phyloP scores from a whole-genome alignment of 2,113 vertebrate genomes.

The Cyanoderma ruficeps region DNA sequence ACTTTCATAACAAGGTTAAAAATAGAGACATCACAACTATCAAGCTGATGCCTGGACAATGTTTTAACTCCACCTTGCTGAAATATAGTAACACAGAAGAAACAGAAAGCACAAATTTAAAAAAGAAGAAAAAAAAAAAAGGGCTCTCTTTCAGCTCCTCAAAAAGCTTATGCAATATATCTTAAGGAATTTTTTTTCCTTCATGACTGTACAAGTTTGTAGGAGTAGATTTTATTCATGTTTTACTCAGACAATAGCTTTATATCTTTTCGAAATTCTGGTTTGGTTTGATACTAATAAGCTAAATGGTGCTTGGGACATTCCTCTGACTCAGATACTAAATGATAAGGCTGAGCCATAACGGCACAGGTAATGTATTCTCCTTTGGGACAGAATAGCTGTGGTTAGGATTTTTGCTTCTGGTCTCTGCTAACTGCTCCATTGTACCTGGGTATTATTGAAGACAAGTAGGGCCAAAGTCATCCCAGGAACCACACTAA shows the following conservation, averaged over 20 bases:
- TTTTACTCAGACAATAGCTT: background rate
- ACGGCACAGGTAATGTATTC: background rate
- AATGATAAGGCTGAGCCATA: background rate
- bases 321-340: background rate
- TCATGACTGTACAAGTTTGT: background rate
- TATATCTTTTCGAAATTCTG: background rate
- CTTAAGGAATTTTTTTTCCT: background rate
- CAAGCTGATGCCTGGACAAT: background rate
- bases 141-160: background rate
- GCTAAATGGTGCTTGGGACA: background rate
- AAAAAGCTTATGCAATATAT: background rate
- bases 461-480: background rate
- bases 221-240: background rate
- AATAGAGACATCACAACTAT: background rate
- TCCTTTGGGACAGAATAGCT: background rate
- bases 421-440: background rate
- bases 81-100: background rate
- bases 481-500: background rate
- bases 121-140: background rate
- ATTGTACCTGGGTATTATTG: background rate
- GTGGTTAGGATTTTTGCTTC: background rate
- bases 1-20: background rate
- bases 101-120: background rate
- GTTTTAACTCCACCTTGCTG: background rate
- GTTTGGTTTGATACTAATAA: background rate